Conservation (phyloP, 2,797 vertebrate species). For the Emys orbicularis region DNA sequence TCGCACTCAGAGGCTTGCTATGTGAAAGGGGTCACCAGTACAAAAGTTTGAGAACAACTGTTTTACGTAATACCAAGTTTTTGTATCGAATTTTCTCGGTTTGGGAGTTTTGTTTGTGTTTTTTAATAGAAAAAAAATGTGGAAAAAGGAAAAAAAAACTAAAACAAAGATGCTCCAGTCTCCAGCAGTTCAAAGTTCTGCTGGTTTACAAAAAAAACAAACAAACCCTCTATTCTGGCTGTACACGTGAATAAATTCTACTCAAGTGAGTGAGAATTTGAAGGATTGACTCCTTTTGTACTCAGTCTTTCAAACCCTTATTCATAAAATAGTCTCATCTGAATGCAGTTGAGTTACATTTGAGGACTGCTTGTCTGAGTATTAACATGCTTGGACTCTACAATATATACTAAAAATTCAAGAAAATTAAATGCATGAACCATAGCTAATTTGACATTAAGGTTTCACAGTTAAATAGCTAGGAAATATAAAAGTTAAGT, state of each 20-base stretch:
- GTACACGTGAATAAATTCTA: background rate
- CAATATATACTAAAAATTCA: background rate
- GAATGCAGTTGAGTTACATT: background rate
- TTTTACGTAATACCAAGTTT: background rate
- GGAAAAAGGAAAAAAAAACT: background rate
- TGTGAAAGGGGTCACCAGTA: too few species aligned
- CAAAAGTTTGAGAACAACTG: background rate
- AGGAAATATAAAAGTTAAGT: background rate
- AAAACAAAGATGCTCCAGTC: background rate
- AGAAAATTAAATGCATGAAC: background rate
- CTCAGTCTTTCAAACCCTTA: background rate
- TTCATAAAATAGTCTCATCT: background rate
- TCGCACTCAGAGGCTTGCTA: too few species aligned
- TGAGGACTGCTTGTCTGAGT: background rate
- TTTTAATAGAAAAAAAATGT: background rate
- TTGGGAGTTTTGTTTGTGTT: background rate
- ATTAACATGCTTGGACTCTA: background rate
- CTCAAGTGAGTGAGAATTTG: background rate
- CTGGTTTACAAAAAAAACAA: background rate
- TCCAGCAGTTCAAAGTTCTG: background rate
- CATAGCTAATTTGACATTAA: background rate
- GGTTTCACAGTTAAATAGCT: background rate
- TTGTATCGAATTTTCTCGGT: background rate
- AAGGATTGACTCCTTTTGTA: fast-evolving
- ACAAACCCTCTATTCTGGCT: fast-evolving